phyloP scores from a whole-genome alignment of 2,888 invertebrate genomes.

The Taphrorychus bicolor region DNA sequence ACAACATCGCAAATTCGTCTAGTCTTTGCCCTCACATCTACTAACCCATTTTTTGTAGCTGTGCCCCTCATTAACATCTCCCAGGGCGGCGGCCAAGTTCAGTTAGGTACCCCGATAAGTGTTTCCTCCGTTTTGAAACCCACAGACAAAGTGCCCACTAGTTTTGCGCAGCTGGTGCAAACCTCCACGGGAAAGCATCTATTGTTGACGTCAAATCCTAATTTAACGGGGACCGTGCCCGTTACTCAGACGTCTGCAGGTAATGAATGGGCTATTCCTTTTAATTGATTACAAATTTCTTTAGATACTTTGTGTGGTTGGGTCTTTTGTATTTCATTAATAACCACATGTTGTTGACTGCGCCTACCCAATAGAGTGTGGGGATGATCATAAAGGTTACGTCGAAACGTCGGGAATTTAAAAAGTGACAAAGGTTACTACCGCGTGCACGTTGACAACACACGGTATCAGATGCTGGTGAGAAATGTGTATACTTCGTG shows the following conservation, averaged over 20 bases:
- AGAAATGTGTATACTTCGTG: too few species aligned
- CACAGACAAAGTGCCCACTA: conserved; percentile 55
- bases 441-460: too few species aligned
- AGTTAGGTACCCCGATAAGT: conserved; percentile 50
- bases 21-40: background rate
- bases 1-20: background rate
- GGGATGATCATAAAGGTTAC: too few species aligned
- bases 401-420: too few species aligned
- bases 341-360: too few species aligned
- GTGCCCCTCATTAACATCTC: conserved; percentile 60
- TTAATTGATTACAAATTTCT: too few species aligned
- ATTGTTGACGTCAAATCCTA: conserved; percentile 65
- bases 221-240: conserved; percentile 56
- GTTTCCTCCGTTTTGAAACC: conserved; percentile 55
- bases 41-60: conserved; percentile 52
- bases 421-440: too few species aligned
- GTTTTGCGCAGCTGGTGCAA: conserved; percentile 73
- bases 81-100: conserved; percentile 44
- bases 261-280: conserved; percentile 26
- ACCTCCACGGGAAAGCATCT: conserved; percentile 75
- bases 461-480: too few species aligned
- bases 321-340: too few species aligned
- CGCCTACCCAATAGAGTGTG: too few species aligned
- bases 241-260: conserved; percentile 55
- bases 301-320: too few species aligned